Evolutionary conservation across 2,797 vertebrate genomes (phyloP), one percentile per base, ranked within the genome.

Genomic region (Dendrocincla fuliginosa): DNA sequence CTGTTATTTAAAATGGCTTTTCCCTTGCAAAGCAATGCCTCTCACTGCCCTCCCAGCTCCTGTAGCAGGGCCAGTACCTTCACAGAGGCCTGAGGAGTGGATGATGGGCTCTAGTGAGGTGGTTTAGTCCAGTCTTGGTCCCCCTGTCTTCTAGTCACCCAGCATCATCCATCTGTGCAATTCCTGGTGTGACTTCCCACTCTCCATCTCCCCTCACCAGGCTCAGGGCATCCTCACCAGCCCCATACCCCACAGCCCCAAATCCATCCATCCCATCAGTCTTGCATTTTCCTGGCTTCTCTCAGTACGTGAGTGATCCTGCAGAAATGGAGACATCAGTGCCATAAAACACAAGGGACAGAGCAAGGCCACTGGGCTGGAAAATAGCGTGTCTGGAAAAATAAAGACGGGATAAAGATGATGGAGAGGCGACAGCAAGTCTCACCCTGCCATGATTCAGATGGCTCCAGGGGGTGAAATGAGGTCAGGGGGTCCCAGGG

Each of bases 1-100:
- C 94, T 96, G 84, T 96, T 97, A 94, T 96, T 98, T 97, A 95
- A 97, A 97, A 97, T 90, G 93, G 76, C 90, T 96, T 96, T 97
- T 97, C 90, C 85, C 74, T 90, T 55, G 61, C 87, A 68, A 39
- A 91, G 50, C 70, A 47, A 61, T 76, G 80, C 49, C 47, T 92
- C 79, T 79, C 1, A 0, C 60, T 67, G 46, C 84, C 59, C 49
- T 70, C 67, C 37, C 70, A 18, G 37, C 3, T 5, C 59, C 42
- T 22, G 1, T 4, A 44, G 28, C 3, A 7, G 67, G 53, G 41
- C 65, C 2, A 8, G 4, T 60, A 67, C 70, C 61, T 89, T 47
- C 17, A 10, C 23, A 37, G 56, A 74, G 65, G 22, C 47, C 73
- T 63, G 73, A 57, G 60, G 50, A 44, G 18, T 42, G 32, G 24